Percentiles rank a stretch among this genome's conserved stretches.
Evolutionary conservation across 2,113 vertebrate species (phyloP).

Genomic region (Tetraodon nigroviridis): DNA sequence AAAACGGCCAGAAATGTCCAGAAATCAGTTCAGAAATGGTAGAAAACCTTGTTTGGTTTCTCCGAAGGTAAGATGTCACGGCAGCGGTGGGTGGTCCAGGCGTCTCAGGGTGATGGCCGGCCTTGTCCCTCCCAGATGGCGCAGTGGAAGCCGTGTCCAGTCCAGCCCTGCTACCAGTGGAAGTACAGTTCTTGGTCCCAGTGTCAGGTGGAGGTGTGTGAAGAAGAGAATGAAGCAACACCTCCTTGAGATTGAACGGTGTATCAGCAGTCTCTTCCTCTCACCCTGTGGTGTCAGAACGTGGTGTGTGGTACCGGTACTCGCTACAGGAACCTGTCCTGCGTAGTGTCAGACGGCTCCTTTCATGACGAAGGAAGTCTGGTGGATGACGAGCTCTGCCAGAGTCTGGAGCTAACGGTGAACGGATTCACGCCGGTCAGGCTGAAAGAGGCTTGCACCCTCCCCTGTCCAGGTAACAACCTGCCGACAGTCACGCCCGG

Average conservation of each 20-base stretch:
- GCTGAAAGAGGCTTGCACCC: conserved; percentile 85
- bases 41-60: too few species aligned
- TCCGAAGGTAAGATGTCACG: conserved; percentile 91
- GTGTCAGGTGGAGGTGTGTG: conserved; percentile 88
- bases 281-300: conserved; percentile 43
- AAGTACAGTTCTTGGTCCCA: conserved; percentile 88
- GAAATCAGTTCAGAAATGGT: too few species aligned
- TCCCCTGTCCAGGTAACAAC: conserved; percentile 89
- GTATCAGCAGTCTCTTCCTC: background rate
- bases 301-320: conserved; percentile 91
- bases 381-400: conserved; percentile 93
- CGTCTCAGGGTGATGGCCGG: conserved; percentile 92
- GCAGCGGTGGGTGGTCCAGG: conserved; percentile 82
- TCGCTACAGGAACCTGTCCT: conserved; percentile 86
- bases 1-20: too few species aligned
- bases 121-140: conserved; percentile 87
- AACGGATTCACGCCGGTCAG: conserved; percentile 77
- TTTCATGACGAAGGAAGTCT: conserved; percentile 70
- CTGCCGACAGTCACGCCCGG: background rate
- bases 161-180: conserved; percentile 93
- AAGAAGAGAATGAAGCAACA: background rate
- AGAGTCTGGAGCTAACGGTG: conserved; percentile 77
- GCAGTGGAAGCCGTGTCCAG: conserved; percentile 93
- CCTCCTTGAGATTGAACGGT: background rate
- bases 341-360: conserved; percentile 88